Conservation (phyloP, 2,797 vertebrate genomes). For the Sardinella longiceps region DNA sequence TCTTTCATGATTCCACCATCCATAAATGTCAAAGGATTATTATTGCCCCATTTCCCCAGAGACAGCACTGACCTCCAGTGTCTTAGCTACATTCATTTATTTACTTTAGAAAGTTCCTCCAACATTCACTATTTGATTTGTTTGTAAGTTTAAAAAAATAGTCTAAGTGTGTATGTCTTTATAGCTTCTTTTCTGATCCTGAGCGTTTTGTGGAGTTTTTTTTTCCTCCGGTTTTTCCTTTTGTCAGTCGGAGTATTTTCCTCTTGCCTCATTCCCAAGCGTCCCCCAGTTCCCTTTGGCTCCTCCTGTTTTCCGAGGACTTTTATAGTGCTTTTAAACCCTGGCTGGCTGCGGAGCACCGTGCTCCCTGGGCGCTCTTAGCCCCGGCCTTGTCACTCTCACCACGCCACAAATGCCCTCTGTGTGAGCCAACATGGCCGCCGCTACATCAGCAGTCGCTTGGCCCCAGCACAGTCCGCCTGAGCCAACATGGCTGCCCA, state of each 20-base stretch:
- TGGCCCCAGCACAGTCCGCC: background rate
- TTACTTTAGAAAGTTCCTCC: background rate
- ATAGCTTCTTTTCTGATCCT: background rate
- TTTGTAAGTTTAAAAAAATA: background rate
- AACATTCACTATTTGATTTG: background rate
- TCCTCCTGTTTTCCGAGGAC: background rate
- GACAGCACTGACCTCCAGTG: background rate
- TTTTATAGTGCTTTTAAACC: background rate
- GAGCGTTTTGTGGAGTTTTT: no score
- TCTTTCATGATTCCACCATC: background rate
- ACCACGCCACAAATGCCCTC: background rate
- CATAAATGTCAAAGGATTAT: background rate
- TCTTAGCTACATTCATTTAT: background rate
- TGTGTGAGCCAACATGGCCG: background rate
- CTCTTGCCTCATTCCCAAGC: background rate
- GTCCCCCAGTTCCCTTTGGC: background rate
- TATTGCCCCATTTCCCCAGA: background rate
- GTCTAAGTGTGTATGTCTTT: background rate
- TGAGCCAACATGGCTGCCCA: constrained; percentile 8
- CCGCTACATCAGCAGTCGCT: background rate
- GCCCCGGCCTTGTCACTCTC: background rate
- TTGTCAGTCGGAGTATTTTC: background rate
- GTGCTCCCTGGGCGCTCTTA: background rate
- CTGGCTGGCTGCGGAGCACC: background rate
- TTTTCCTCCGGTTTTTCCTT: background rate